phyloP scores from a whole-genome alignment of 2,888 invertebrate species.

The Trissolcus brochymenae region DNA sequence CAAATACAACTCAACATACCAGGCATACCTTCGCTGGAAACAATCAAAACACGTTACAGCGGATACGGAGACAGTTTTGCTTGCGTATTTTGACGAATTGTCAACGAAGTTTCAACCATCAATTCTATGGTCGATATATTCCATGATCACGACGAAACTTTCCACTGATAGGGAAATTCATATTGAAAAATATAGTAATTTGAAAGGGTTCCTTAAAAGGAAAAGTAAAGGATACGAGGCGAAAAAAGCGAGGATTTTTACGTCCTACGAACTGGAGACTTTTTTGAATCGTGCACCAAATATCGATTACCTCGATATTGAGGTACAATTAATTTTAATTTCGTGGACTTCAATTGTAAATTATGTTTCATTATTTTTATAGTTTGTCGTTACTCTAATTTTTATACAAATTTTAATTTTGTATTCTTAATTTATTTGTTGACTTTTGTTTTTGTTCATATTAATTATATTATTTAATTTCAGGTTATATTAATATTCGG shows the following conservation, averaged over 20 bases:
- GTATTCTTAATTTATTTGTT: too few species aligned
- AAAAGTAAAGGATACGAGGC: not conserved
- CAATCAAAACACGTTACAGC: not conserved
- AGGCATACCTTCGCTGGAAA: not conserved
- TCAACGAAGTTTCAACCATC: not conserved
- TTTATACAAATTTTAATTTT: too few species aligned
- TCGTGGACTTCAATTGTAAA: too few species aligned
- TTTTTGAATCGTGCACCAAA: not conserved
- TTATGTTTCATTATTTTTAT: too few species aligned
- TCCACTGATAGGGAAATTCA: not conserved
- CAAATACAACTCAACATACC: not conserved
- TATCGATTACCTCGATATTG: not conserved
- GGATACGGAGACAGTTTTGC: not conserved
- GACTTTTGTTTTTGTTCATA: too few species aligned
- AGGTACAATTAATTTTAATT: not conserved
- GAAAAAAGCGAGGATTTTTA: not conserved
- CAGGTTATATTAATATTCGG: too few species aligned
- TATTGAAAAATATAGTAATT: not conserved
- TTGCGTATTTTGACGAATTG: not conserved
- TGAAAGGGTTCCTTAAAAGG: not conserved
- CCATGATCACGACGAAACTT: not conserved
- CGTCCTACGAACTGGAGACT: slow-evolving; percentile 1
- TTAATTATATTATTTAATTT: too few species aligned
- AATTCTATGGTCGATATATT: not conserved
- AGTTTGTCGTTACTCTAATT: too few species aligned